phyloP scores from a whole-genome alignment of 2,888 invertebrate genomes.

The Eupeodes latifasciatus region DNA sequence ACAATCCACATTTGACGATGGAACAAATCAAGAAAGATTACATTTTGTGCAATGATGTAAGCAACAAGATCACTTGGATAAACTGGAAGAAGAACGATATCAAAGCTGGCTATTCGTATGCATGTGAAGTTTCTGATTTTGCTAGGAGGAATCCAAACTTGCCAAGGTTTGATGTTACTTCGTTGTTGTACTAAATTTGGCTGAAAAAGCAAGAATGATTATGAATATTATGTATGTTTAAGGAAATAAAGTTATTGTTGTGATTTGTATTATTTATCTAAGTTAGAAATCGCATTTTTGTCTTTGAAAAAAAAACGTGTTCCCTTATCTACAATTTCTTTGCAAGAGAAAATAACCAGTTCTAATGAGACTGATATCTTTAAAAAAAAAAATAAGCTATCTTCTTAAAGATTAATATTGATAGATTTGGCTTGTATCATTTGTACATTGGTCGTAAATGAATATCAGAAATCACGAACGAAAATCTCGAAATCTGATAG shows the following conservation, averaged over 20 bases:
- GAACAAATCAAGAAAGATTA: conserved; percentile 80
- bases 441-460: not conserved
- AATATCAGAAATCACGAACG: not conserved
- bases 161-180: conserved; percentile 74
- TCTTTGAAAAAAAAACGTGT: not conserved
- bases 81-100: conserved; percentile 80
- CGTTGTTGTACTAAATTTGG: conserved; percentile 51
- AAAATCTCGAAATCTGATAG: not conserved
- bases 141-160: conserved; percentile 78
- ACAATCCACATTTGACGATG: conserved; percentile 80
- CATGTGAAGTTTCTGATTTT: conserved; percentile 81
- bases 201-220: too few relatives aligned
- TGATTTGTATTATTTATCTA: not conserved
- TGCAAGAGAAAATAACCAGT: not conserved
- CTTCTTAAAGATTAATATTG: not conserved
- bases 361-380: not conserved
- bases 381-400: too few relatives aligned
- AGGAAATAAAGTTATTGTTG: not conserved
- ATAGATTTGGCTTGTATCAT: not conserved
- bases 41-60: conserved; percentile 84
- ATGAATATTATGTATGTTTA: not conserved
- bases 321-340: not conserved
- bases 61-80: conserved; percentile 85
- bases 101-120: conserved; percentile 81
- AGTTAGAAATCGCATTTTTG: not conserved